Evolutionary conservation across 2,888 invertebrate genomes (phyloP).

Genomic region (Ctenicera cuprea): DNA sequence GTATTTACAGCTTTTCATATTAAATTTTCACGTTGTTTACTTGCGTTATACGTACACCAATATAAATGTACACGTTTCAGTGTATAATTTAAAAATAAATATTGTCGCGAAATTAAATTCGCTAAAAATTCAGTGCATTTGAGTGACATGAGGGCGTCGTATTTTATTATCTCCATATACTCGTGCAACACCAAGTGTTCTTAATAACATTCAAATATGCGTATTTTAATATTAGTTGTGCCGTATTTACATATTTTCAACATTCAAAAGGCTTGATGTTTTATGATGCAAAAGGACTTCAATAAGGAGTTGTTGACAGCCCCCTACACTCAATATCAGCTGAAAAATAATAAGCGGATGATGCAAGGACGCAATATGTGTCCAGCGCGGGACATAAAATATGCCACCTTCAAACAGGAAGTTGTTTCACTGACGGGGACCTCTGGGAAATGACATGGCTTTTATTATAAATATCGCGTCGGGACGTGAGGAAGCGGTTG

Average conservation of each 20-base stretch:
- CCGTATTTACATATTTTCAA: slow-evolving; percentile 9
- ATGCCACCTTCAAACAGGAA: slow-evolving; percentile 29
- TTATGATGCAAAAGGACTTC: slow-evolving; percentile 10
- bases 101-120: not conserved
- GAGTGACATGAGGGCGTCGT: not conserved
- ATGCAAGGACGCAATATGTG: slow-evolving; percentile 40
- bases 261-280: slow-evolving; percentile 14
- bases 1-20: not conserved
- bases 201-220: slow-evolving; percentile 10
- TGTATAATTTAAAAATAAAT: not conserved
- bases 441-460: slow-evolving; percentile 30
- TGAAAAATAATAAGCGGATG: slow-evolving; percentile 39
- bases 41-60: not conserved
- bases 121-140: not conserved
- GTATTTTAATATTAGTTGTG: slow-evolving; percentile 16
- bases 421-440: slow-evolving; percentile 25
- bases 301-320: slow-evolving; percentile 27
- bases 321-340: slow-evolving; percentile 18
- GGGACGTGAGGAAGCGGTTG: slow-evolving; percentile 2
- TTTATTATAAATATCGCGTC: slow-evolving; percentile 41
- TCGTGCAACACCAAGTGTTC: not conserved
- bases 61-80: not conserved
- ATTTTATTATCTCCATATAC: not conserved
- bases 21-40: not conserved
- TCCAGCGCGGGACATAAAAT: slow-evolving; percentile 32